Conservation (phyloP, 2,888 invertebrate species). For the Venustoraphidia nigricollis region DNA sequence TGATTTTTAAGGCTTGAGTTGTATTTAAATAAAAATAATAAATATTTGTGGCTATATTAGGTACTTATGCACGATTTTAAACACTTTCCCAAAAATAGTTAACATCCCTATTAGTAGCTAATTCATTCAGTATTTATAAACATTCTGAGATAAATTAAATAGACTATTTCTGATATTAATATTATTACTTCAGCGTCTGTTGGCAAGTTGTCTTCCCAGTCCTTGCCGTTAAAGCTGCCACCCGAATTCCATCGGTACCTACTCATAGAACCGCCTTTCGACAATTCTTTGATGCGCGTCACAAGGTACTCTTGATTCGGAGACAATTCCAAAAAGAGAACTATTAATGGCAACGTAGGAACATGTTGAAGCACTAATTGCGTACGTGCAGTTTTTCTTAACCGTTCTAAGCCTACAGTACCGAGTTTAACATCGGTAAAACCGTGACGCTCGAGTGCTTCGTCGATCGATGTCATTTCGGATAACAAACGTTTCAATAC, state of each 20-base stretch:
- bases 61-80: no score
- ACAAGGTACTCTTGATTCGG: conserved; percentile 78
- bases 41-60: no score
- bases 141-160: no score
- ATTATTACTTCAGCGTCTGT: conserved; percentile 66
- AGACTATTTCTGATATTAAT: background rate
- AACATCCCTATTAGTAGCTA: no score
- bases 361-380: conserved; percentile 31
- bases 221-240: conserved; percentile 50
- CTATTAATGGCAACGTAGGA: conserved; percentile 42
- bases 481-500: conserved; percentile 58
- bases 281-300: conserved; percentile 59
- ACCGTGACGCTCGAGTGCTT: conserved; percentile 51
- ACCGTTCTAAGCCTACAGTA: conserved; percentile 51
- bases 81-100: no score
- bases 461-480: conserved; percentile 60
- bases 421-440: conserved; percentile 50
- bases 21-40: no score
- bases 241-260: conserved; percentile 82
- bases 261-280: conserved; percentile 74
- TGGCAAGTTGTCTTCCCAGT: conserved; percentile 70
- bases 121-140: no score
- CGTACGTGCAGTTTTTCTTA: conserved; percentile 56
- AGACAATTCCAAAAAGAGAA: conserved; percentile 69
- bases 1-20: no score